Conservation (phyloP, 2,797 vertebrate genomes). For the Acanthurus lineatus region DNA sequence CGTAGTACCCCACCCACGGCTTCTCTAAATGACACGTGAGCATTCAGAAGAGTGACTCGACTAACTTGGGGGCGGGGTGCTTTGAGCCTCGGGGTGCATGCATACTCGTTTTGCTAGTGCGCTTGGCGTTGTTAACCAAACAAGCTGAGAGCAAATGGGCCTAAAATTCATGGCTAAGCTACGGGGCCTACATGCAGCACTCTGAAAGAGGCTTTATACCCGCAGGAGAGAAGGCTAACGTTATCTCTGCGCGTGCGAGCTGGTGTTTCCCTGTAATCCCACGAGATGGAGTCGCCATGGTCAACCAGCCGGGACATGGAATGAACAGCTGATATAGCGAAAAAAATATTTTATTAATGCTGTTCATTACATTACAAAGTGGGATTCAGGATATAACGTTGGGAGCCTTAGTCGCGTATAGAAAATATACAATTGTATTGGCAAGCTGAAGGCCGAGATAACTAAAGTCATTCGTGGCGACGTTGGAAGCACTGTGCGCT, state of each 20-base stretch:
- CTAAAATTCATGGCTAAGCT: accelerated
- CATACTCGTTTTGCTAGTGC: no score
- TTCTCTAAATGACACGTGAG: conserved; percentile 80
- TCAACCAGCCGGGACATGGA: not conserved
- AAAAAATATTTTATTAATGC: no score
- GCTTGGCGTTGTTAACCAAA: not conserved
- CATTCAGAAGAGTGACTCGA: conserved; percentile 53
- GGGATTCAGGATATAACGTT: no score
- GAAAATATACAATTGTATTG: not conserved
- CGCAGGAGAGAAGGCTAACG: not conserved
- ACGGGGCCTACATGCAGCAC: not conserved
- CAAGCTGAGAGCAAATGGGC: not conserved
- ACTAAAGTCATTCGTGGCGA: not conserved
- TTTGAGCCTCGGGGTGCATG: not conserved
- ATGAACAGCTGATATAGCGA: not conserved
- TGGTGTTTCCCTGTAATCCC: conserved; percentile 37
- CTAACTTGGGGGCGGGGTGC: conserved; percentile 46
- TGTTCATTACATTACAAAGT: no score
- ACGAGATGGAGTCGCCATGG: conserved; percentile 11
- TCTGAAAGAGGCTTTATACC: not conserved
- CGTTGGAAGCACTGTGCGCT: not conserved
- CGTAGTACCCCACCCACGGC: conserved; percentile 75
- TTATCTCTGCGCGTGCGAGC: not conserved
- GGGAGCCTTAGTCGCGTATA: not conserved
- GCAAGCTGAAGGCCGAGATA: not conserved